Evolutionary conservation across 2,888 invertebrate genomes (phyloP), one percentile per base, ranked within the genome.

Genomic region (Lathronympha strigana): DNA sequence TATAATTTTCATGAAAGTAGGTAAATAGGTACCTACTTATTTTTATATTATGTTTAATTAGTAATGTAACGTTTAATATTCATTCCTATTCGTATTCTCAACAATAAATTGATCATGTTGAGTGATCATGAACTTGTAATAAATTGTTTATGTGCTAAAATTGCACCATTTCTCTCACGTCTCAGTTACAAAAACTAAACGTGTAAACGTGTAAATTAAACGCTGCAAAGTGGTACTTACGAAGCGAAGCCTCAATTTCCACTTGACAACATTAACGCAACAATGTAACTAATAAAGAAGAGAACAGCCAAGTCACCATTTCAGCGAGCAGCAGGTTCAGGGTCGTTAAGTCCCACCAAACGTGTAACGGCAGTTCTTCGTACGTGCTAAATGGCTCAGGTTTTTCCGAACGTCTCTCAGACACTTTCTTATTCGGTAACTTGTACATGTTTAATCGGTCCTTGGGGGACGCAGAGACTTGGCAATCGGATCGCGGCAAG

Each of bases 401-500:
- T 81, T 82, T 81, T 83, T 84, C 80, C 80, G 77, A 72, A 79
- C 66, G 66, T 74, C 83, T 85, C 84, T 82, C 77, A 79, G 82
- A 78, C 83, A 88, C 85, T 89, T 90, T 90, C 90, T 90, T 89
- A 85, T 83, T 87, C 88, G 82, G 83, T 78, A 88, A 90, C 89
- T 88, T 87, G 86, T 90, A 90, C 89, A 89, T 89, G 90, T 87
- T 90, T 92, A 92, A 92, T 92, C 85, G 89, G 73, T 77, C 92
- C 83, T 78, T 21, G 8, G 86, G 64, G 81, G 90, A 82, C 69
- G 66, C 58, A 67, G 75, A 36, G 54, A 40, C 50, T 58, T 43
- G 15, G 64, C 28, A 60, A 40, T 54, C 53, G 53, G 66, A 28
- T 66, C 17, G 47, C 31, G 66, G 45, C 43, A 47, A 28, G 8